These are phyloP conservation scores for Heterodera carotae DNA, from an alignment of 1,140 invertebrate species.

Conservation along the genomic window DNA sequence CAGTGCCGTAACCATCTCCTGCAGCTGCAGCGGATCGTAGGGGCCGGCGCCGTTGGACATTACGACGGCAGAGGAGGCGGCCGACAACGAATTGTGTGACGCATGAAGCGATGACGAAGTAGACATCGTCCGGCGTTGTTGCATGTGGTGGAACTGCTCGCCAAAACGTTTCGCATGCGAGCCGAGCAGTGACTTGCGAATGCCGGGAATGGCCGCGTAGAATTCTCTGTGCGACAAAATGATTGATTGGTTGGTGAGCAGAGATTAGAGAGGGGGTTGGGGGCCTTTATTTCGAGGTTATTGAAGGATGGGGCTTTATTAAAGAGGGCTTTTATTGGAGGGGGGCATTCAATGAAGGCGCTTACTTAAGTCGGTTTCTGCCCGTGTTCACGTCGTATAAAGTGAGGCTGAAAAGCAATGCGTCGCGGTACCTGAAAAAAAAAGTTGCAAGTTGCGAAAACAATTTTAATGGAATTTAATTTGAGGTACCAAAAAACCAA, in stretches of 20 bases:
- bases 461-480: no score
- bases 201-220: slow-evolving; percentile 65
- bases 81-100: slow-evolving; percentile 27
- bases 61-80: neutral
- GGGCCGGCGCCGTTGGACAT: neutral
- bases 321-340: no score
- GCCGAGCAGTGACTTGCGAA: slow-evolving; percentile 60
- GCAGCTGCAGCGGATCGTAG: neutral
- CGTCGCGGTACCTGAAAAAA: slow-evolving; percentile 49
- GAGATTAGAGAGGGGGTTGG: no score
- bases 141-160: slow-evolving; percentile 62
- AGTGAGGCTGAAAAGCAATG: slow-evolving; percentile 60
- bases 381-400: slow-evolving; percentile 65
- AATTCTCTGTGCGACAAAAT: slow-evolving; percentile 48
- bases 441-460: no score
- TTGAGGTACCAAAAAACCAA: no score
- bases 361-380: slow-evolving; percentile 36
- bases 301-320: no score
- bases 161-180: slow-evolving; percentile 63
- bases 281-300: no score
- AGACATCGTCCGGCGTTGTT: slow-evolving; percentile 49
- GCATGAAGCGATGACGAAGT: slow-evolving; percentile 38
- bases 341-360: no score
- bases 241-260: no score
- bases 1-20: neutral